Evolutionary conservation across 1,140 invertebrate genomes (phyloP), one percentile per base, ranked within the genome.

Genomic region (Scaptomyza montana): DNA sequence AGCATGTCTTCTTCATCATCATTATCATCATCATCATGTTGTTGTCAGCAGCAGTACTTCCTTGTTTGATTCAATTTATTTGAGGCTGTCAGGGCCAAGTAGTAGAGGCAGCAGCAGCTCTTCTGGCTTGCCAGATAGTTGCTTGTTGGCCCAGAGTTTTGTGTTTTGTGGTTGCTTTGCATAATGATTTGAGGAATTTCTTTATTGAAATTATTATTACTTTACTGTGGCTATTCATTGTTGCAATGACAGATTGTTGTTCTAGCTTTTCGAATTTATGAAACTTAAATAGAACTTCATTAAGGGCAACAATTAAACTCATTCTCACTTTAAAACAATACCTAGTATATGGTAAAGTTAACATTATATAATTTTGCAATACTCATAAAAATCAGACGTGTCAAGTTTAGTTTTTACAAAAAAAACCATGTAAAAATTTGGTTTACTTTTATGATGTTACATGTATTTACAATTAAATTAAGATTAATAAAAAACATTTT

Each of bases 11-110:
- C 39, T 43, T 8, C 39, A n/a, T n/a, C 12, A 5, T 43, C n/a
- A n/a, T n/a, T n/a, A n/a, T 43, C 12, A 43, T 9, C 7, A 36
- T 36, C 47, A 47, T 55, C 28, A 9, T 43, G 39, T 49, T 49
- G 65, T 74, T 54, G 64, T 47, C 36, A 7, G 7, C 33, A 36
- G 7, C 2, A 36, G 57, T 68, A 70, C 68, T 73, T 84, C 79
- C 76, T 77, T 50, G 64, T 89, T 87, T 87, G 85, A 87, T 87
- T 87, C 84, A 87, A 87, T 87, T 87, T 87, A 87, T 87, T 67
- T 89, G 78, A 55, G 39, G 73, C 72, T 82, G 84, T 69, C 79
- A 81, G 76, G 50, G 78, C 59, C 39, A 45, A 30, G 55, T 28
- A 25, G 1, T 30, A 51, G 16, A 9, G 28, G 19, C 45, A 30